Evolutionary conservation across 2,113 vertebrate genomes (phyloP).

Genomic region (Paracyprichromis sp.): DNA sequence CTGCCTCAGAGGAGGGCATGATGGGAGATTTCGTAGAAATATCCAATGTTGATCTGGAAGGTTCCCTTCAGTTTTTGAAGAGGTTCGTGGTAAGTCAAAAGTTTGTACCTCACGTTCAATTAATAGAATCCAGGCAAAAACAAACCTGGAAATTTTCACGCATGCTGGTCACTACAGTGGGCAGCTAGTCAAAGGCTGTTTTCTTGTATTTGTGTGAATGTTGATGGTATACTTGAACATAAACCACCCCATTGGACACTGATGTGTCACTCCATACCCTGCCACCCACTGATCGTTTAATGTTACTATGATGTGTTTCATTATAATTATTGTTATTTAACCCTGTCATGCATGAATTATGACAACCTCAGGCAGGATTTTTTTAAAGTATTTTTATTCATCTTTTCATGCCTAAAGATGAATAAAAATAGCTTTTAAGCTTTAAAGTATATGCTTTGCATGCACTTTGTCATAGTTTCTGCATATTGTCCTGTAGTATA

Average conservation of each 20-base stretch:
- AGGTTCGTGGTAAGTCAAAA: constrained; percentile 82
- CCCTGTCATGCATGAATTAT: background rate
- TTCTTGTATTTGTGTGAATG: background rate
- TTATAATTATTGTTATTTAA: background rate
- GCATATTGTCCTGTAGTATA: background rate
- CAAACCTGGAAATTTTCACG: background rate
- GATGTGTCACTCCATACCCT: background rate
- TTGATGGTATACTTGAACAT: background rate
- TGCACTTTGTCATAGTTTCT: background rate
- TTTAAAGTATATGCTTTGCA: background rate
- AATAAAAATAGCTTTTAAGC: background rate
- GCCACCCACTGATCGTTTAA: background rate
- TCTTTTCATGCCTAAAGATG: background rate
- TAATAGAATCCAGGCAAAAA: background rate
- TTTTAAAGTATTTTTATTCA: background rate
- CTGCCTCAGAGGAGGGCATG: constrained; percentile 92
- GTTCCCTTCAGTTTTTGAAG: constrained; percentile 83
- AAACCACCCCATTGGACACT: background rate
- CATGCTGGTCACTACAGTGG: background rate
- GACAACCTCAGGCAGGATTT: background rate
- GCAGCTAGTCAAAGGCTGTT: background rate
- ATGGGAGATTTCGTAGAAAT: constrained; percentile 93
- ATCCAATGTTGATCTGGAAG: constrained; percentile 81
- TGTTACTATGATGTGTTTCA: background rate
- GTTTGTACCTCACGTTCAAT: background rate